These are phyloP conservation scores for Rhaphigaster nebulosa DNA, from an alignment of 2,888 invertebrate genomes.

Conservation along the genomic window DNA sequence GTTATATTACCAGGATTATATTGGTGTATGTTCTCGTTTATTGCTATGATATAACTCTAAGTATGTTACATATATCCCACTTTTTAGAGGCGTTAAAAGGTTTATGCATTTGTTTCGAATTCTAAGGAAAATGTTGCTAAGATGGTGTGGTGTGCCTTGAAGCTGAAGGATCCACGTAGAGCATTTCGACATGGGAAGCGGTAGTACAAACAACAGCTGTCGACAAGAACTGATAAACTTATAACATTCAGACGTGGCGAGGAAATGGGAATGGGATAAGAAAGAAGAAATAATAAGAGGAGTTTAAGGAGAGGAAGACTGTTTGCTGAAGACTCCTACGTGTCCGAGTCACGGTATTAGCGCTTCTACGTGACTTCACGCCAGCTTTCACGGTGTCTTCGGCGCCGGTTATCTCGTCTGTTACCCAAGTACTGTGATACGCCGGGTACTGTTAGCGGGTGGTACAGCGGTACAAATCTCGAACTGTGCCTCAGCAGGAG, in stretches of 20 bases:
- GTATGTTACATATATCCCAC: too few species aligned
- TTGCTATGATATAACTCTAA: too few species aligned
- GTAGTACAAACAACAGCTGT: not conserved
- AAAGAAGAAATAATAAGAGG: slow-evolving; percentile 29
- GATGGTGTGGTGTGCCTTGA: not conserved
- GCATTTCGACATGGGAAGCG: not conserved
- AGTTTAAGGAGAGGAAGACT: not conserved
- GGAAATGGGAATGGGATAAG: not conserved
- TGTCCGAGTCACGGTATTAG: not conserved
- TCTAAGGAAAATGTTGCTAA: too few species aligned
- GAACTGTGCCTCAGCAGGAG: not conserved
- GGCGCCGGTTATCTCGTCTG: slow-evolving; percentile 17
- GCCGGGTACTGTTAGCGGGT: not conserved
- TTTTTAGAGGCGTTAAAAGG: too few species aligned
- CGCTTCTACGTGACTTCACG: slow-evolving; percentile 25
- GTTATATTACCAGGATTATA: too few species aligned
- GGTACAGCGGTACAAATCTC: slow-evolving; percentile 1
- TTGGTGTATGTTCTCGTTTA: too few species aligned
- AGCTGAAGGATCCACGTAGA: not conserved
- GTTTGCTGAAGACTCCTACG: slow-evolving; percentile 36
- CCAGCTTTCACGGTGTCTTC: slow-evolving; percentile 24
- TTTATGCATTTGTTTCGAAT: too few species aligned
- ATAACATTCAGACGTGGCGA: not conserved
- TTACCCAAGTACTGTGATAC: not conserved
- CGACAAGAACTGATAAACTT: slow-evolving; percentile 7